Base-by-base conservation (phyloP, 2,888 invertebrate species). In the Sinhomidia bicolor region DNA sequence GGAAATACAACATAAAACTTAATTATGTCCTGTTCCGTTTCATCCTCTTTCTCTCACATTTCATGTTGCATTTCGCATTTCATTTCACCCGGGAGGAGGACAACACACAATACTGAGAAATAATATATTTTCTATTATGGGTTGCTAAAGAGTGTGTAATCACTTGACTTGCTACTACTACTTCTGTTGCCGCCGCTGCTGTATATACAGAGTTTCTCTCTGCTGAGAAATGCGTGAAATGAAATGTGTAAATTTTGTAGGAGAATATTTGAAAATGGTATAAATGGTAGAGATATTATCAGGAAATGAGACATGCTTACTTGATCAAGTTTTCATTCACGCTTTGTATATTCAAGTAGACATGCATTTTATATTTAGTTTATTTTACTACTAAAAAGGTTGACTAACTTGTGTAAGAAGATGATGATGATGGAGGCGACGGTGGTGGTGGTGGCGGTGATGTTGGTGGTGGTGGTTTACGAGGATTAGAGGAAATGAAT, bases 171-270 rank as follows among this genome's bases (percentile, higher is more conserved):
- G 54, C n/a, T n/a, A n/a, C n/a, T n/a, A n/a, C n/a, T n/a, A n/a
- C n/a, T n/a, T n/a, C n/a, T n/a, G n/a, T n/a, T n/a, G n/a, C n/a
- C n/a, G n/a, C n/a, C n/a, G n/a, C n/a, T n/a, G n/a, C n/a, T n/a
- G n/a, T n/a, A n/a, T n/a, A n/a, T n/a, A n/a, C n/a, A n/a, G 10
- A 12, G 32, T 62, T 44, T 44, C 36, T 10, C 7, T n/a, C n/a
- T n/a, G n/a, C n/a, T n/a, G n/a, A n/a, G 62, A 36, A 74, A 74
- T 36, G 80, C 80, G 44, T 62, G 29, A 79, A 80, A 17, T 62
- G 29, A 79, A 80, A 17, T 62, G 60, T 80, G 80, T 60, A 80
- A 80, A 80, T 80, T 80, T 60, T 23, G 23, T 44, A 12, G 36
- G 36, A 7, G 36, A 36, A 36, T 54, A 17, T 60, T 54, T 26